These are phyloP conservation scores for Aurelia aurita complex sp. Pacific DNA, from an alignment of 30 jellyfish, hydroid and myxozoan species.

Conservation along the genomic window DNA sequence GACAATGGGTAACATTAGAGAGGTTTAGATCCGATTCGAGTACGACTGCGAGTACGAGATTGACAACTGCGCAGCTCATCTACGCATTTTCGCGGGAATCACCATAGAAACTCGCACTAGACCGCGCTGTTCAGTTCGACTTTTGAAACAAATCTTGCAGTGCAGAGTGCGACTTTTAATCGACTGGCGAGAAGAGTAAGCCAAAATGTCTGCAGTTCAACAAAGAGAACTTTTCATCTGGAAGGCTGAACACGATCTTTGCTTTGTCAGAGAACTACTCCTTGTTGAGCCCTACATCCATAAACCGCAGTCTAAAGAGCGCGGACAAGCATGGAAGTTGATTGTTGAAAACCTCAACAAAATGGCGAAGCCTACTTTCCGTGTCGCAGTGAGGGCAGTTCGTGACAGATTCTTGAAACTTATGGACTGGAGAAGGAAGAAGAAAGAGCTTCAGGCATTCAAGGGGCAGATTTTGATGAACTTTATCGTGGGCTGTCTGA, in stretches of 20 bases:
- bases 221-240: constrained; percentile 65
- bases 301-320: constrained; percentile 60
- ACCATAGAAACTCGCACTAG: constrained; percentile 57
- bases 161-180: constrained; percentile 25
- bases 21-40: constrained; percentile 63
- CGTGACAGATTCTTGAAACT: constrained; percentile 60
- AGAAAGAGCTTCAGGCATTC: constrained; percentile 52
- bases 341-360: constrained; percentile 39
- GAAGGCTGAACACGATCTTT: constrained; percentile 48
- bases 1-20: constrained; percentile 6
- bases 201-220: constrained; percentile 23
- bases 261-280: constrained; percentile 49
- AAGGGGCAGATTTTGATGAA: constrained; percentile 59
- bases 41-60: constrained; percentile 37
- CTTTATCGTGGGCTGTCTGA: too few relatives aligned
- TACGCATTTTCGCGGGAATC: constrained; percentile 62
- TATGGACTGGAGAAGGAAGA: constrained; percentile 25
- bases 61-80: constrained; percentile 49
- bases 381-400: constrained; percentile 62
- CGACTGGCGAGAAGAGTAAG: background rate
- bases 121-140: constrained; percentile 42
- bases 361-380: constrained; percentile 43
- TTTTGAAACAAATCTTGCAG: constrained; percentile 24
- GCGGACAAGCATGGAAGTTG: constrained; percentile 67
- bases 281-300: constrained; percentile 56